Evolutionary conservation across 2,797 vertebrate species (phyloP), one percentile per base, ranked within the genome.

Genomic region (Manis javanica): DNA sequence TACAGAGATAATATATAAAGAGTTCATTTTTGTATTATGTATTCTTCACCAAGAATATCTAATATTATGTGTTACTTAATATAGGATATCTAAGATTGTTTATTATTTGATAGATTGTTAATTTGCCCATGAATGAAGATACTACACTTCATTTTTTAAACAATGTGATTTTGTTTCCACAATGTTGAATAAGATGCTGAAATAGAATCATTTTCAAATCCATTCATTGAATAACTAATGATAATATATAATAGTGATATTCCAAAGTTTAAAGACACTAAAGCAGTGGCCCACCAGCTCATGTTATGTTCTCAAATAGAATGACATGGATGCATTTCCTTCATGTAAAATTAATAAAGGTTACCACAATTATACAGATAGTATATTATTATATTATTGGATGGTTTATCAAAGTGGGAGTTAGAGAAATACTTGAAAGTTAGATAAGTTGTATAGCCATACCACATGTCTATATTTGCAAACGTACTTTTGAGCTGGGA

Each of bases 131-230:
- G 82, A 91, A 61, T 63, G 14, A 57, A 66, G 6, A 84, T 31
- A 15, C 49, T 83, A 55, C 0, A 53, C 31, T 61, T 63, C 46
- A 42, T 63, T 78, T 72, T 61, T 93, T 31, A 55, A 68, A 71
- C 1, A 39, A 66, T 59, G 42, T 39, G 3, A 59, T 37, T 69
- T 21, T 51, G 2, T 53, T 86, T 55, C 81, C 2, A 74, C 1
- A 39, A 57, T 11, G 4, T 59, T 96, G 34, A 94, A 46, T 86
- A 92, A 57, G 34, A 90, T 72, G 4, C 7, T 64, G 16, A 55
- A 93, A 57, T n/a, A 83, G 21, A 26, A 83, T 75, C 7, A 87
- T 86, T 85, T 91, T 85, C 31, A 90, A 72, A 85, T 59, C 15
- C 4, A 24, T 72, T 91, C 23, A 59, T 55, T 92, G 88, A 86